A percentile compares a stretch with the other conserved stretches of the same genome.
These are phyloP conservation scores for Paragorgia papillata DNA, from an alignment of 92 coral and sea anemone species.

Conservation along the genomic window DNA sequence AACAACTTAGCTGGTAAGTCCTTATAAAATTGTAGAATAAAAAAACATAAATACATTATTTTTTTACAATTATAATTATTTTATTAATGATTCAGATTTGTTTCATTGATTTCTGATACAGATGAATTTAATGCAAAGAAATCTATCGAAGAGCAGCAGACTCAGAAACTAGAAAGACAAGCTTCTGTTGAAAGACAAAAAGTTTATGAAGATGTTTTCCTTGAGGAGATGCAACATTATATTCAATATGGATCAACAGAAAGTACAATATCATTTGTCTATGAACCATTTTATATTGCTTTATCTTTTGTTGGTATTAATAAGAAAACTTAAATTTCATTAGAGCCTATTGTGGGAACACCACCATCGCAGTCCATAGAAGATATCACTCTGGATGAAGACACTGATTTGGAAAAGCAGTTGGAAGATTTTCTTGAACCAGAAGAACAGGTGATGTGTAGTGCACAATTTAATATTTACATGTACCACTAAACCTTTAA, in stretches of 20 bases:
- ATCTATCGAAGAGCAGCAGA: slow-evolving; percentile 65
- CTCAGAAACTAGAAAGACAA: slow-evolving; percentile 79
- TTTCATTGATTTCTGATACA: slow-evolving; percentile 44
- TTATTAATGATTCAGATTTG: too few relatives aligned
- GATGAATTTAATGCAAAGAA: slow-evolving; percentile 81
- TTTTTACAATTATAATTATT: too few relatives aligned
- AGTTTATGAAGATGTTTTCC: slow-evolving; percentile 94
- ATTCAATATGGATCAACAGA: slow-evolving; percentile 95
- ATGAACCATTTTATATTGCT: too few relatives aligned
- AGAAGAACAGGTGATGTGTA: slow-evolving; percentile 57
- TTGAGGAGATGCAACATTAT: slow-evolving; percentile 97
- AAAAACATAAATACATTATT: too few relatives aligned
- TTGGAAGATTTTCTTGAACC: slow-evolving; percentile 89
- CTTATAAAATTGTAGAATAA: not conserved
- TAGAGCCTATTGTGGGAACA: slow-evolving; percentile 71
- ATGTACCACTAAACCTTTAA: too few relatives aligned
- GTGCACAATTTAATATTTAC: too few relatives aligned
- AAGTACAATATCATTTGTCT: slow-evolving; percentile 45
- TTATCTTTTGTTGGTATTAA: too few relatives aligned
- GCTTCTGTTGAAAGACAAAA: slow-evolving; percentile 91
- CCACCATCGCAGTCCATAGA: slow-evolving; percentile 65
- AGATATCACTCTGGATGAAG: slow-evolving; percentile 82
- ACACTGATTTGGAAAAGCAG: slow-evolving; percentile 71
- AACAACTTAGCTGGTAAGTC: slow-evolving; percentile 26
- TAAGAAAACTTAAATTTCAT: too few relatives aligned